Conservation (phyloP, 2,113 vertebrate species). For the Hydropotes inermis region DNA sequence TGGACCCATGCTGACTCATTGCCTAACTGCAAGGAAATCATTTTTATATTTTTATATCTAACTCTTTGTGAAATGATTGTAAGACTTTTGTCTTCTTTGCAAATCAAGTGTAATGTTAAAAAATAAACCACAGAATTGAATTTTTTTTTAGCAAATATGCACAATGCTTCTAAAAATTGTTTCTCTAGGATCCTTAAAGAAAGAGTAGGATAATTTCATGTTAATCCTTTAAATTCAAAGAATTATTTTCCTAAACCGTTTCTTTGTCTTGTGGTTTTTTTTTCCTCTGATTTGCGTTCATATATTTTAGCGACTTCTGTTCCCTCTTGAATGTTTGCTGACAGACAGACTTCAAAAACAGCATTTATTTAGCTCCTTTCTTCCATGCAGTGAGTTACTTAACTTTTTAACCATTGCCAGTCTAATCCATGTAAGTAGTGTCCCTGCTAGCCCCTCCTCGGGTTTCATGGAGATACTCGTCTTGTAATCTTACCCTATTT, state of each 20-base stretch:
- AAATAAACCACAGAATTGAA: neutral
- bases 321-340: neutral
- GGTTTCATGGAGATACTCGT: neutral
- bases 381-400: neutral
- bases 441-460: neutral
- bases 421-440: neutral
- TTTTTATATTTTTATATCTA: slow-evolving; percentile 24
- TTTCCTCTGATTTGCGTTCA: neutral
- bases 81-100: neutral
- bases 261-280: neutral
- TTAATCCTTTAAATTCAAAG: neutral
- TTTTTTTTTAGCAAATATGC: neutral
- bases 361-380: neutral
- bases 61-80: neutral
- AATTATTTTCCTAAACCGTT: neutral
- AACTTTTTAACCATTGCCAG: neutral
- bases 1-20: slow-evolving; percentile 7
- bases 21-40: slow-evolving; percentile 1
- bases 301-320: neutral
- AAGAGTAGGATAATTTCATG: neutral
- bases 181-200: neutral
- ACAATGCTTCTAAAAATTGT: neutral
- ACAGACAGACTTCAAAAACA: neutral
- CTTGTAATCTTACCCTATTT: neutral
- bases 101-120: neutral